phyloP scores from a whole-genome alignment of 2,113 vertebrate species.

The Grallaria varia region DNA sequence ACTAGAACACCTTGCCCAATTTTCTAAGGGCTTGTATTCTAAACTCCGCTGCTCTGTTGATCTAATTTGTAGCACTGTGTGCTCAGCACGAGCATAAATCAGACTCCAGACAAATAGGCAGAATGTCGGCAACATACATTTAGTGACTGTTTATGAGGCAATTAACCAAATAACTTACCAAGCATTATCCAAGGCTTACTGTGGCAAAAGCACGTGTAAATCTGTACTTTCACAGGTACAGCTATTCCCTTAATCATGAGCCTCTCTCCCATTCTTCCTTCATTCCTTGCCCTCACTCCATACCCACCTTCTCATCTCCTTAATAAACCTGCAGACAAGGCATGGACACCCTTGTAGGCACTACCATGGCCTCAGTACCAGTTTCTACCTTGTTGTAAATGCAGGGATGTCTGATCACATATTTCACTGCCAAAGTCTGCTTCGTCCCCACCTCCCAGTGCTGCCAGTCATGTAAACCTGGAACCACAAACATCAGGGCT shows the following conservation, averaged over 20 bases:
- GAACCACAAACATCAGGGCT: background rate
- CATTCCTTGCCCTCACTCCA: background rate
- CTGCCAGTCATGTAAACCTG: background rate
- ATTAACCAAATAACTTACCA: background rate
- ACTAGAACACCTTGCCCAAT: background rate
- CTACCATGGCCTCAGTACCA: background rate
- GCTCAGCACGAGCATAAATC: background rate
- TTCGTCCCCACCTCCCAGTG: background rate
- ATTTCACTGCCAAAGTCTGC: background rate
- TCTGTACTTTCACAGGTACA: background rate
- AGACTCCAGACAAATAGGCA: background rate
- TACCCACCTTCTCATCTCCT: background rate
- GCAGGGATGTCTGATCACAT: background rate
- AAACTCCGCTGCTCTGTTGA: background rate
- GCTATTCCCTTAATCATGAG: background rate
- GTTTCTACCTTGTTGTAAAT: background rate
- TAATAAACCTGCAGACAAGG: background rate
- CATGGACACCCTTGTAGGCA: background rate
- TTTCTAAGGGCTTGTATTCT: background rate
- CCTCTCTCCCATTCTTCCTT: background rate
- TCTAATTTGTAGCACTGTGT: background rate
- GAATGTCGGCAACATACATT: background rate
- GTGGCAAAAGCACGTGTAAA: background rate
- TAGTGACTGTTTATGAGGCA: slow-evolving; percentile 2
- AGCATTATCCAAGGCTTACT: background rate